A percentile compares a stretch with the other conserved stretches of the same genome.
Conservation (phyloP, 1,140 invertebrate species). For the Apis florea region DNA sequence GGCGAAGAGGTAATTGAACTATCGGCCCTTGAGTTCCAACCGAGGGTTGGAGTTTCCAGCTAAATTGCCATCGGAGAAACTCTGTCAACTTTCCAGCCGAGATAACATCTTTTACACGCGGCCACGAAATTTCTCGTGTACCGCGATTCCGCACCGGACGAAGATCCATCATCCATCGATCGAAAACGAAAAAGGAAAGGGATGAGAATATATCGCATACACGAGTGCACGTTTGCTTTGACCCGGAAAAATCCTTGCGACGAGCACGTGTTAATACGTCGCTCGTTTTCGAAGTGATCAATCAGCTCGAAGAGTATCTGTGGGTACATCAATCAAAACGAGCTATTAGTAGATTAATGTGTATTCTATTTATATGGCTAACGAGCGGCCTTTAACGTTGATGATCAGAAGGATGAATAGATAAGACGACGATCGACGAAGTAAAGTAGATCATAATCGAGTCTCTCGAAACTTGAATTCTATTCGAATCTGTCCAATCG, state of each 20-base stretch:
- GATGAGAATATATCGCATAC: not conserved
- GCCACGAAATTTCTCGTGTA: constrained; percentile 3
- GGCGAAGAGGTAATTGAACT: constrained; percentile 21
- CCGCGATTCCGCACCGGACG: too few relatives aligned
- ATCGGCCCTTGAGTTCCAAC: not conserved
- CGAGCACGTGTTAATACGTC: not conserved
- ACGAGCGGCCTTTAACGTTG: not conserved
- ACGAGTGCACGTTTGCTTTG: not conserved
- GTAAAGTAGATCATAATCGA: not conserved
- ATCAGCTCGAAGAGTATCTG: constrained; percentile 3
- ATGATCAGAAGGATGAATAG: not conserved
- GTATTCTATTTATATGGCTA: not conserved
- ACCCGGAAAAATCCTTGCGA: not conserved
- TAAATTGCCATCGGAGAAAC: not conserved
- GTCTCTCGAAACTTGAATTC: not conserved
- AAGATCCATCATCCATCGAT: constrained; percentile 16
- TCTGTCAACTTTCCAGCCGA: not conserved
- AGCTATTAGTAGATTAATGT: not conserved
- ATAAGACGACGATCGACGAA: not conserved
- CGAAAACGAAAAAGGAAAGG: not conserved
- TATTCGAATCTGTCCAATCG: not conserved
- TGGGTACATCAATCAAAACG: not conserved
- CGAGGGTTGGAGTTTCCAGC: not conserved
- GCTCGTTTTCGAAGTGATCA: constrained; percentile 6
- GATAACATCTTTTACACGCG: not conserved